Evolutionary conservation across 1,140 invertebrate genomes (phyloP).

Genomic region (Dinoponera quadriceps): DNA sequence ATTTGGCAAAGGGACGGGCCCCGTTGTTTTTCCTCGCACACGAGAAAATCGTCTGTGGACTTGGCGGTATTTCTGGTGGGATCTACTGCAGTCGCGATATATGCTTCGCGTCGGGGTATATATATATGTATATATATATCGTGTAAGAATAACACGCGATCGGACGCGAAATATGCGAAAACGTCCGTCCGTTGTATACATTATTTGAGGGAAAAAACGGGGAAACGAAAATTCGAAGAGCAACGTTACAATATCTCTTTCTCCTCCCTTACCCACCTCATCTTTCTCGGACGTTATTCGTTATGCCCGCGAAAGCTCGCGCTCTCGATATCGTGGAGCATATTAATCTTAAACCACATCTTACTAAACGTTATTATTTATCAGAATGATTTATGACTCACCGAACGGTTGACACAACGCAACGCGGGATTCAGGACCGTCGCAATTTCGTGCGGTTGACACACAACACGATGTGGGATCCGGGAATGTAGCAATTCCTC

Average conservation of each 20-base stretch:
- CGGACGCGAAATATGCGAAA: constrained; percentile 38
- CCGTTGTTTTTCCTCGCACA: constrained; percentile 40
- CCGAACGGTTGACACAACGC: background rate
- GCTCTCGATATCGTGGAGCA: background rate
- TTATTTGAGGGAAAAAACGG: constrained; percentile 31
- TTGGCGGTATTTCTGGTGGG: constrained; percentile 52
- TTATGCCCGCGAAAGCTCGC: background rate
- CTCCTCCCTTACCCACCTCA: too few species aligned
- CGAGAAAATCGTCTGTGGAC: constrained; percentile 45
- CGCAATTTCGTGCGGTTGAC: too few species aligned
- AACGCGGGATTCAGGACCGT: background rate
- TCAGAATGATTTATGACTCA: constrained; percentile 20
- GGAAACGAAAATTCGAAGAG: too few species aligned
- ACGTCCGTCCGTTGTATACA: constrained; percentile 36
- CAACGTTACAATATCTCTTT: too few species aligned
- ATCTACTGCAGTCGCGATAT: constrained; percentile 41
- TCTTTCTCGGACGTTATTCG: background rate
- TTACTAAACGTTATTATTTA: background rate
- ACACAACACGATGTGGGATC: too few species aligned
- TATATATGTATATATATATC: background rate
- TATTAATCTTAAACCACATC: background rate
- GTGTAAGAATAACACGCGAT: constrained; percentile 50
- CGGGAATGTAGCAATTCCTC: background rate
- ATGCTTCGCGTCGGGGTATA: constrained; percentile 4
- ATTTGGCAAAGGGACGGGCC: constrained; percentile 36